Percentiles rank a stretch among this genome's conserved stretches.
phyloP scores from a whole-genome alignment of 1,140 invertebrate genomes.

The Oryzaephilus surinamensis region DNA sequence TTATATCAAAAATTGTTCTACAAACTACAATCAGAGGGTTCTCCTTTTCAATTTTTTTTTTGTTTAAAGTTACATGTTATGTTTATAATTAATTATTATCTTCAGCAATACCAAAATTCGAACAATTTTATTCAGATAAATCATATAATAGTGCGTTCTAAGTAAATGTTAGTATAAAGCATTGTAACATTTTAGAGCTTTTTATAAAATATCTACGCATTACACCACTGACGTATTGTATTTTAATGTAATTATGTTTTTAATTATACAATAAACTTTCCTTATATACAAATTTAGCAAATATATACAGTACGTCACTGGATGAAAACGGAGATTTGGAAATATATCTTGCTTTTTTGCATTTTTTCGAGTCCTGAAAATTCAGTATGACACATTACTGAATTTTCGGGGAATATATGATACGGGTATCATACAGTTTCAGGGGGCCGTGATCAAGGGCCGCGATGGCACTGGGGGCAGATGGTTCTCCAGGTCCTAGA shows the following conservation, averaged over 20 bases:
- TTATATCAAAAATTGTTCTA: conserved; percentile 10
- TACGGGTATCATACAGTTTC: conserved; percentile 3
- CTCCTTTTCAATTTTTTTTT: background rate
- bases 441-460: conserved; percentile 9
- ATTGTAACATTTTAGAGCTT: too few relatives aligned
- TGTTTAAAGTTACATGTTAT: too few relatives aligned
- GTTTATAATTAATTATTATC: background rate
- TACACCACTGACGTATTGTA: too few relatives aligned
- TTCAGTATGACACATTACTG: conserved; percentile 13
- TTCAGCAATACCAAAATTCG: background rate
- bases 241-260: too few relatives aligned
- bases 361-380: too few relatives aligned
- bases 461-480: conserved; percentile 8
- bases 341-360: background rate
- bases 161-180: too few relatives aligned
- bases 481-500: conserved; percentile 19
- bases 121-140: conserved; percentile 1
- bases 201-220: too few relatives aligned
- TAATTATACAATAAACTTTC: conserved; percentile 18
- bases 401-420: background rate
- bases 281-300: conserved; percentile 16
- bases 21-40: conserved; percentile 17
- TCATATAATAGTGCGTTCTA: too few relatives aligned
- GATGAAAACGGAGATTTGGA: conserved; percentile 2
- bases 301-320: too few relatives aligned